Conservation (phyloP, 2,888 invertebrate genomes). For the Pandemis heparana region DNA sequence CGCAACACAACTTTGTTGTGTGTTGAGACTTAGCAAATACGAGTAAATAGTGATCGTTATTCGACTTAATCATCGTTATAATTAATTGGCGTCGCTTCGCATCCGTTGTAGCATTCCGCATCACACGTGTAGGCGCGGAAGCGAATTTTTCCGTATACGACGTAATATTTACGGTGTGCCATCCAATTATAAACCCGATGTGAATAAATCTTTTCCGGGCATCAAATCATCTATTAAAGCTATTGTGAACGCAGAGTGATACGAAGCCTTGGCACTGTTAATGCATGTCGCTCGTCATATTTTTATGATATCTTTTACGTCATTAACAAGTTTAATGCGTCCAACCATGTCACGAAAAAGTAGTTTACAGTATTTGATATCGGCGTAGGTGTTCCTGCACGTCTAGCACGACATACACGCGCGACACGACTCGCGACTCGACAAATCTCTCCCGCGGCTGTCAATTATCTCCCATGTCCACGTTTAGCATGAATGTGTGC, state of each 20-base stretch:
- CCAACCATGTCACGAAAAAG: slow-evolving; percentile 7
- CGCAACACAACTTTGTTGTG: background rate
- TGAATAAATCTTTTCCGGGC: background rate
- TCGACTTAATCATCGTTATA: background rate
- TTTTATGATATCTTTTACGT: slow-evolving; percentile 3
- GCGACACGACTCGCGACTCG: no score
- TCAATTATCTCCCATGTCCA: no score
- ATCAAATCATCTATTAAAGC: background rate
- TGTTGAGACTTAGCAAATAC: background rate
- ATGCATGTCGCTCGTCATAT: background rate
- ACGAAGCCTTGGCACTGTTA: slow-evolving; percentile 10
- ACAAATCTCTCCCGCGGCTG: no score
- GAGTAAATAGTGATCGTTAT: background rate
- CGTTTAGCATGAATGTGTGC: no score
- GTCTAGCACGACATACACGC: no score
- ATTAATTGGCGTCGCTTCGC: background rate
- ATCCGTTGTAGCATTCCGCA: background rate
- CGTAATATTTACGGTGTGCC: background rate
- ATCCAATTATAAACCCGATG: slow-evolving; percentile 1
- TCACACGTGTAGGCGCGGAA: background rate
- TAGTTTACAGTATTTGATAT: background rate
- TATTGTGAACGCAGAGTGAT: background rate
- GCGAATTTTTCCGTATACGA: background rate
- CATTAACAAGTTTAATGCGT: slow-evolving; percentile 2
- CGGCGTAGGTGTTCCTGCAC: slow-evolving; percentile 1